Base-by-base conservation (phyloP, 1,140 invertebrate species). In the Plutomurus gul region DNA sequence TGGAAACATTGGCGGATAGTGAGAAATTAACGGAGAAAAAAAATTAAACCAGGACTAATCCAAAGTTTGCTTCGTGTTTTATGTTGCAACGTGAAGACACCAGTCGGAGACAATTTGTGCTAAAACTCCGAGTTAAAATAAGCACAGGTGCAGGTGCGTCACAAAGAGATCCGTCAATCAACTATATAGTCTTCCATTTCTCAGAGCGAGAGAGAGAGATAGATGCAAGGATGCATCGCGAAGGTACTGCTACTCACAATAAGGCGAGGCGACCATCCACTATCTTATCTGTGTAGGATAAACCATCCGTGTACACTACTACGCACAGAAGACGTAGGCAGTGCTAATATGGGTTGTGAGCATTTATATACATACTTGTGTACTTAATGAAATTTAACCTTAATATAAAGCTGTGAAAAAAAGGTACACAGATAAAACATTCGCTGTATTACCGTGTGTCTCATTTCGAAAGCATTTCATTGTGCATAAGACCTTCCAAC, bases 71-170 rank as follows among this genome's bases (percentile, higher is more conserved):
- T 65, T 30, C n/a, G 8, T 27, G 27, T 36, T 30, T 30, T 16
- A 65, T 65, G n/a, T 33, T 25, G 16, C 27, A 33, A 36, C 27
- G 27, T 16, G 30, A n/a, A 33, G 56, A 30, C 30, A 33, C 27
- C n/a, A 75, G 11, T 40, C 46, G 18, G 22, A n/a, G 73, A 75
- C 18, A 18, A 27, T 27, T 11, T 43, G 10, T 46, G 30, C 43
- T 36, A 49, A 46, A 49, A 75, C 40, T 22, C 40, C 0, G 22
- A 20, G 73, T 46, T 75, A 75, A 75, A 49, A 49, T 75, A 75
- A 51, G 73, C 40, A 75, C 73, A 75, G 43, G 73, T 75, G 73
- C 73, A 47, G 73, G 73, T 75, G 73, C 73, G 22, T 18, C 46
- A 75, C 73, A 75, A 47, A 49, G 40, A 27, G 49, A 72, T 30